A percentile compares a stretch with the other conserved stretches of the same genome.
Conservation (phyloP, 2,113 vertebrate species). For the Hippoglossus stenolepis region DNA sequence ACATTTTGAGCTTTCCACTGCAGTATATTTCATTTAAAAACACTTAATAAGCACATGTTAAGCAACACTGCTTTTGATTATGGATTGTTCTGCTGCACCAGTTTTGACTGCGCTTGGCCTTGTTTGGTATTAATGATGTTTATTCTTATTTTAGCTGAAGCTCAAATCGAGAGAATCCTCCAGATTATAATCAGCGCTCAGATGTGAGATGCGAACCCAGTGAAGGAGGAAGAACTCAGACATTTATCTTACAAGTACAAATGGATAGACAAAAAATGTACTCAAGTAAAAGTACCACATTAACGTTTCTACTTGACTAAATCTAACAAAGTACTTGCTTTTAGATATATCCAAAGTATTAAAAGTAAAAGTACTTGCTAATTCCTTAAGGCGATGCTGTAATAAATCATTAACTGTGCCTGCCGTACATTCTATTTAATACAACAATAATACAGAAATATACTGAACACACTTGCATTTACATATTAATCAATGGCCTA, state of each 20-base stretch:
- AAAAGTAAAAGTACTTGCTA: too few relatives aligned
- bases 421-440: too few relatives aligned
- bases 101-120: neutral
- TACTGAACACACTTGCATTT: too few relatives aligned
- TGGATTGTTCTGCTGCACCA: neutral
- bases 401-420: too few relatives aligned
- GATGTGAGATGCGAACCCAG: neutral
- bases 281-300: neutral
- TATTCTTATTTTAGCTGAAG: neutral
- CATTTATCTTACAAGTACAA: too few relatives aligned
- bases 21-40: neutral
- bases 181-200: neutral
- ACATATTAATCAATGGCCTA: too few relatives aligned
- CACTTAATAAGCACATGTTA: neutral
- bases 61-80: neutral
- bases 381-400: neutral
- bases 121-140: neutral
- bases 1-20: neutral
- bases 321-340: neutral
- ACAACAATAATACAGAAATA: too few relatives aligned
- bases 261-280: too few relatives aligned
- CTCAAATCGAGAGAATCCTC: neutral
- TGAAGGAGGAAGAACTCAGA: too few relatives aligned
- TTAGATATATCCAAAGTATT: too few relatives aligned
- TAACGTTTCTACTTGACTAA: neutral